Percentiles rank a stretch among this genome's conserved stretches.
Evolutionary conservation across 2,888 invertebrate genomes (phyloP).

Genomic region (Philereme vetulata): DNA sequence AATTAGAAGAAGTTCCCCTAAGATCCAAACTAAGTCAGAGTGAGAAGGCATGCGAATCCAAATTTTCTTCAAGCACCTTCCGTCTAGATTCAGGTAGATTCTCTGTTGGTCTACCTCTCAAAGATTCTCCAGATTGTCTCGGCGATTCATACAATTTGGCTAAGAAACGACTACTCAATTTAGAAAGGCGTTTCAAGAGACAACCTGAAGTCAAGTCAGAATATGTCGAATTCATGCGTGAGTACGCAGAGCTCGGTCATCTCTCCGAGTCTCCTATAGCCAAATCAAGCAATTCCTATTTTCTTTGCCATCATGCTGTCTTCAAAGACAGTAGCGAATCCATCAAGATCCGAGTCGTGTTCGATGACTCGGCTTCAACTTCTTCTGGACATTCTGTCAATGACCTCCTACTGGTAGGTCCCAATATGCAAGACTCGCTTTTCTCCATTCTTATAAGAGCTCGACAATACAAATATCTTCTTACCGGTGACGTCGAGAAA

Average conservation of each 20-base stretch:
- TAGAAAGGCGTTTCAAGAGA: conserved; percentile 34
- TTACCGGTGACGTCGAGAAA: too few relatives aligned
- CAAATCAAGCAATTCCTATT: conserved; percentile 35
- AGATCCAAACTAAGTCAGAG: too few relatives aligned
- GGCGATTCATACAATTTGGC: too few relatives aligned
- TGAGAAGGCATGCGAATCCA: too few relatives aligned
- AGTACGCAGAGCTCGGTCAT: conserved; percentile 36
- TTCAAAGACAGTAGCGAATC: conserved; percentile 41
- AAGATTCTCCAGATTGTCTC: too few relatives aligned
- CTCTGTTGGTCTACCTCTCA: too few relatives aligned
- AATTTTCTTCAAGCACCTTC: too few relatives aligned
- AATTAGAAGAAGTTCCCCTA: too few relatives aligned
- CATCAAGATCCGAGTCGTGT: conserved; percentile 38
- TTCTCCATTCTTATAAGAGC: too few relatives aligned
- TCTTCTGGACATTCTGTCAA: conserved; percentile 39
- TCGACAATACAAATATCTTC: too few relatives aligned
- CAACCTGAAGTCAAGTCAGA: conserved; percentile 25
- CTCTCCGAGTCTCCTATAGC: conserved; percentile 13
- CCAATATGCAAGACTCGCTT: too few relatives aligned
- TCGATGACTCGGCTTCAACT: conserved; percentile 37
- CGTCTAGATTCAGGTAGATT: too few relatives aligned
- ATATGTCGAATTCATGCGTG: conserved; percentile 35
- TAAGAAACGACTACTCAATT: conserved; percentile 25
- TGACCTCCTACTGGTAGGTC: conserved; percentile 38
- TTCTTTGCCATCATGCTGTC: conserved; percentile 56